Percentiles rank a stretch among this genome's conserved stretches.
Evolutionary conservation across 2,113 vertebrate genomes (phyloP).

Genomic region (Rhodinocichla rosea): DNA sequence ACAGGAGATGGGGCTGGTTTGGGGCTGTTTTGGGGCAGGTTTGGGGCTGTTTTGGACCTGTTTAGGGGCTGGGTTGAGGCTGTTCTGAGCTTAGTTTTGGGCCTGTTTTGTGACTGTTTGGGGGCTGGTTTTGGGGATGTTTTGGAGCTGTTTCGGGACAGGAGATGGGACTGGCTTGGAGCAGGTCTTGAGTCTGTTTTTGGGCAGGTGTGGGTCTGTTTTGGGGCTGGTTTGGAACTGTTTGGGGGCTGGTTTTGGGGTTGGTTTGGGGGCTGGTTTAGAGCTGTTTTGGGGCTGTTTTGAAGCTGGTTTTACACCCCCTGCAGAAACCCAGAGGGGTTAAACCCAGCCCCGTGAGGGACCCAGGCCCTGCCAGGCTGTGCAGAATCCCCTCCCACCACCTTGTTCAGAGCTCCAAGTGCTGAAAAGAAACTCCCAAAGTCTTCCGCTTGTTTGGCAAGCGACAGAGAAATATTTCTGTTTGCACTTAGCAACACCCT

Average conservation of each 20-base stretch:
- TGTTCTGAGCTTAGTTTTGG: no score
- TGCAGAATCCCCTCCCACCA: background rate
- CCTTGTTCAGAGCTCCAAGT: background rate
- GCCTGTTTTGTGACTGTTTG: background rate
- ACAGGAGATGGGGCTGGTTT: background rate
- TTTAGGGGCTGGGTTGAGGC: background rate
- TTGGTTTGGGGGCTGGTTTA: background rate
- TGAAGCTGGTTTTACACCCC: background rate
- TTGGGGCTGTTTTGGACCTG: background rate
- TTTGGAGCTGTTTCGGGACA: background rate
- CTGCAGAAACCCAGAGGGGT: background rate
- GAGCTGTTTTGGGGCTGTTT: background rate
- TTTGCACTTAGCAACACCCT: constrained; percentile 26
- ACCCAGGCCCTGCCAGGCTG: background rate
- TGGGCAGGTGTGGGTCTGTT: background rate
- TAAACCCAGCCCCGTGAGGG: background rate
- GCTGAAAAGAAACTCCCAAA: background rate
- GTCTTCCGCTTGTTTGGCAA: background rate
- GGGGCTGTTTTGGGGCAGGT: background rate
- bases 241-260: background rate
- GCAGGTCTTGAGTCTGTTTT: background rate
- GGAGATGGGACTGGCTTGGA: background rate
- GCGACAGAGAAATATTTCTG: constrained; percentile 31
- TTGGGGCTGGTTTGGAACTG: background rate
- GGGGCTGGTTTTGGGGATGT: background rate